These are phyloP conservation scores for Sericinus montela DNA, from an alignment of 2,888 invertebrate genomes.

Conservation along the genomic window DNA sequence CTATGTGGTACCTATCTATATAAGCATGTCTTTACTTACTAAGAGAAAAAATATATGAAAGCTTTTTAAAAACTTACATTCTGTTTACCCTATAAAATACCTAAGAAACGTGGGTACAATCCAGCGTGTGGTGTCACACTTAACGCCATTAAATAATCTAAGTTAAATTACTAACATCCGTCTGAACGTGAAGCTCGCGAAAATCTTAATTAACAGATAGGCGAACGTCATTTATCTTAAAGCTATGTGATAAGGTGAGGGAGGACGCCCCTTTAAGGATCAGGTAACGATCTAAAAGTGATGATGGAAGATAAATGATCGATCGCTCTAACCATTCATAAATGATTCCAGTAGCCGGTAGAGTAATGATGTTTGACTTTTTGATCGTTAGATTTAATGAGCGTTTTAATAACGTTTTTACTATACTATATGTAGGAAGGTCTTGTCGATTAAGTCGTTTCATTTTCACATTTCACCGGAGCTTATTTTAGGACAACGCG, in stretches of 20 bases:
- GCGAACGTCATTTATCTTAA: slow-evolving; percentile 60
- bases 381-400: neutral
- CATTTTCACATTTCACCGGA: no score
- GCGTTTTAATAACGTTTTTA: no score
- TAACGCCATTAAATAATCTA: slow-evolving; percentile 51
- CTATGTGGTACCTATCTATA: no score
- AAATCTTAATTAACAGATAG: slow-evolving; percentile 79
- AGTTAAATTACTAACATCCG: slow-evolving; percentile 70
- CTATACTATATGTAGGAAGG: no score
- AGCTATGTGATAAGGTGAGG: slow-evolving; percentile 59
- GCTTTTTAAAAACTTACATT: no score
- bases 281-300: slow-evolving; percentile 50
- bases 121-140: slow-evolving; percentile 26
- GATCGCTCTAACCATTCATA: slow-evolving; percentile 35
- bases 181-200: slow-evolving; percentile 69
- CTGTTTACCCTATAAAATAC: neutral
- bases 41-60: no score
- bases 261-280: slow-evolving; percentile 35
- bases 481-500: no score
- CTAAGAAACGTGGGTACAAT: neutral
- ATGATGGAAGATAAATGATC: slow-evolving; percentile 53
- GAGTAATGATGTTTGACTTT: slow-evolving; percentile 16
- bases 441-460: no score
- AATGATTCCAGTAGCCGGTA: slow-evolving; percentile 29
- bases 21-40: no score